Base-by-base conservation (phyloP, 2,888 invertebrate genomes). In the Aphidoletes aphidimyza region DNA sequence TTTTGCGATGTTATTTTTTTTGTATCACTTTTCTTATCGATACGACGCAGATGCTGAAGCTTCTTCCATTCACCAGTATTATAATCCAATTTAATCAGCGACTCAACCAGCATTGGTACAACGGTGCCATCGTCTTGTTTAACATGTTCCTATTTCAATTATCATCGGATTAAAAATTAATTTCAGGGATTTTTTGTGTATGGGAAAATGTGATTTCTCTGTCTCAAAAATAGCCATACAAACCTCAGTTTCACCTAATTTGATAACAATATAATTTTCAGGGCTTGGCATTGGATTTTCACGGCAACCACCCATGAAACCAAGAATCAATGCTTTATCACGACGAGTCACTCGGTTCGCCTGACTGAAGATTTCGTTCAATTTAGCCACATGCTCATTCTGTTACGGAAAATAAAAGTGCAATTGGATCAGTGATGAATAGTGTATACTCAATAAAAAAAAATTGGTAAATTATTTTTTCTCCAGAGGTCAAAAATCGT, bases 61-160 rank as follows among this genome's bases (percentile, higher is more conserved):
- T 95, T 92, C 89, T 98, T 98, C 98, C 98, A 99, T 89, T 98
- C 98, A 39, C 98, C 98, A 84, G 97, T 98, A 88, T 96, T 96
- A 91, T 98, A 98, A 91, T 99, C 98, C 96, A 99, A 97, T 90
- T 98, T 97, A 93, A 99, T 98, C 90, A 97, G 97, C 86, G 97
- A 98, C 90, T 98, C 98, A 0, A 90, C 90, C 85, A 89, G 87
- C 86, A 90, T 90, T 83, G 89, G 86, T 30, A 92, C 91, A 87
- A 94, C 94, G 0, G 95, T 94, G 86, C 96, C 96, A 89, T 98
- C 97, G 0, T 95, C 92, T 88, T 97, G 97, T 17, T 94, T 92
- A 0, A 98, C 95, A 87, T 95, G 95, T 89, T 98, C 98, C 81
- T 81, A 30, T 11, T 17, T n/a, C n/a, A n/a, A n/a, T n/a, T n/a